Evolutionary conservation across 2,113 vertebrate genomes (phyloP).

Genomic region (Vicugna pacos): DNA sequence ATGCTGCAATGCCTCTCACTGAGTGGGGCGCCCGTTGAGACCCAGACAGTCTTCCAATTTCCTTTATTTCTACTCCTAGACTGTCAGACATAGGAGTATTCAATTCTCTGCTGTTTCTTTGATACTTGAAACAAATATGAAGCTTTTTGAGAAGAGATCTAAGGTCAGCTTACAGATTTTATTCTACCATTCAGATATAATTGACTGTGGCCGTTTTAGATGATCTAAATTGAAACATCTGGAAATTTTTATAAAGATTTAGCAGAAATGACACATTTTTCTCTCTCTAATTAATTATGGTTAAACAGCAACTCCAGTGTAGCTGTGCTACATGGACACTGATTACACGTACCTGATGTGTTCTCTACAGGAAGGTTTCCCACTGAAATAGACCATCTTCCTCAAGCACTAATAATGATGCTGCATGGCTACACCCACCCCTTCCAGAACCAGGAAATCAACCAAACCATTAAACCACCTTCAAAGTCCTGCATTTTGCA

Average conservation of each 20-base stretch:
- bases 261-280: not conserved
- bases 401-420: not conserved
- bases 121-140: not conserved
- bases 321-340: not conserved
- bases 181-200: not conserved
- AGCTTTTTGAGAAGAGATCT: not conserved
- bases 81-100: not conserved
- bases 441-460: not conserved
- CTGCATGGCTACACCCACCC: not conserved
- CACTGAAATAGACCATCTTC: not conserved
- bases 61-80: not conserved
- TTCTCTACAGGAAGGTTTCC: not conserved
- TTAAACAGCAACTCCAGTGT: not conserved
- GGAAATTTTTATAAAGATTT: not conserved
- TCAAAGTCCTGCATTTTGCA: not conserved
- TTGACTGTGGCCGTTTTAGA: not conserved
- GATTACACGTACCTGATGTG: too few species aligned
- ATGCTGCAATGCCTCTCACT: not conserved
- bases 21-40: accelerated
- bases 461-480: not conserved
- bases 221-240: not conserved
- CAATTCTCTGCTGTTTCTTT: not conserved
- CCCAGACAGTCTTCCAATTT: not conserved
- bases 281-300: not conserved
- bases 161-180: not conserved